Evolutionary conservation across 2,113 vertebrate species (phyloP), one percentile per base, ranked within the genome.

Genomic region (Lamprologus sp.): DNA sequence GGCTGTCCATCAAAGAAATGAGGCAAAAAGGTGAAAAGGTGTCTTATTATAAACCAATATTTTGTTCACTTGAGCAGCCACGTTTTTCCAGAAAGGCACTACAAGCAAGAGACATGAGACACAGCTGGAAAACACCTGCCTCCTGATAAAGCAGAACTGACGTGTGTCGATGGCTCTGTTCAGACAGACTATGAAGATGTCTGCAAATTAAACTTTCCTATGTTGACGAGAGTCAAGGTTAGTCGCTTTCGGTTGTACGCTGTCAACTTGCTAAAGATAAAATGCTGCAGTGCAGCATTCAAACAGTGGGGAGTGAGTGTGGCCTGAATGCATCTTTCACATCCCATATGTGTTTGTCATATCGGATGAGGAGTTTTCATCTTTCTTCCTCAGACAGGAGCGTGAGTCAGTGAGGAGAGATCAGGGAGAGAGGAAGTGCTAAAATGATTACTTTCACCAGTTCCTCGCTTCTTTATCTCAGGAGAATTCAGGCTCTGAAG

Each of bases 361-460:
- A 80, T 73, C 53, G 53, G 65, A 88, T 89, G 88, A 90, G 80
- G 83, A 81, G 87, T 80, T 91, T 65, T 92, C 92, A 54, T 93
- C 86, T 90, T 45, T 88, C 89, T 87, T 81, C 23, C 79, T 85
- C 88, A 80, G 75, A 90, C 83, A 68, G 51, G 17, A 82, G 84
- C 7, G 31, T 23, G 73, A 91, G 88, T 89, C 91, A 91, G 87
- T 40, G 73, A 89, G 84, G 88, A 90, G 87, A 90, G 89, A 92
- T 94, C 89, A 92, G 92, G 88, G 68, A 60, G 86, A 80, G 87
- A 89, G 90, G 84, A 93, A 91, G 91, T 90, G 87, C 92, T 93
- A 83, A 92, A 92, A 91, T 93, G 92, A 95, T 94, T 89, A 91
- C 92, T 92, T 92, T 91, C 88, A 90, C 79, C 28, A 65, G 75